Conservation (phyloP, 2,113 vertebrate species). For the Laterallus jamaicensis region DNA sequence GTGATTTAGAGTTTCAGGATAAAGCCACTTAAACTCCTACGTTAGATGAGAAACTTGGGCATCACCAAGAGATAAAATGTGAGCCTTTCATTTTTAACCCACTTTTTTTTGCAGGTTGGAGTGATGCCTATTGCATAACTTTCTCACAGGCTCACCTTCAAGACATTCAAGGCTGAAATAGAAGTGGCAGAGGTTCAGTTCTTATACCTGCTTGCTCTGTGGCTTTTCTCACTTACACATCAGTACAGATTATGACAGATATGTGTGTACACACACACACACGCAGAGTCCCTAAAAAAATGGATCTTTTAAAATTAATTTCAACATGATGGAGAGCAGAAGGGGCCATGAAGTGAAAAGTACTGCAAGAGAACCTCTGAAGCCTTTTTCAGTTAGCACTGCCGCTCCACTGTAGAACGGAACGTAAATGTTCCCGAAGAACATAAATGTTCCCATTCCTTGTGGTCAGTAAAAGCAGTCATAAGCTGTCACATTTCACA, state of each 20-base stretch:
- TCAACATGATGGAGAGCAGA: not conserved
- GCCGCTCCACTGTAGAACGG: not conserved
- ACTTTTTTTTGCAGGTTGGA: not conserved
- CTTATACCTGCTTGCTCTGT: not conserved
- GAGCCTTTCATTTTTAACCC: not conserved
- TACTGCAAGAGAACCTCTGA: not conserved
- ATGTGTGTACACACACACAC: not conserved
- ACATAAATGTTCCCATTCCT: no score
- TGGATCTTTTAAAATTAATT: not conserved
- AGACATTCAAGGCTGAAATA: not conserved
- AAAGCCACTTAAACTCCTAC: not conserved
- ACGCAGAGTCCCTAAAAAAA: not conserved
- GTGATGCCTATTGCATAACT: not conserved
- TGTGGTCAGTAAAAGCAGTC: not conserved
- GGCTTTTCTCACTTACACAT: not conserved
- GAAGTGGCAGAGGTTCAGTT: not conserved
- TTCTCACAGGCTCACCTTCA: not conserved
- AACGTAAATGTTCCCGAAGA: not conserved
- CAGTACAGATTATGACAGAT: not conserved
- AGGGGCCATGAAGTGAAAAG: not conserved
- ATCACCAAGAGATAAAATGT: not conserved
- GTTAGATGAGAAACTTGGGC: not conserved
- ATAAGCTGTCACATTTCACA: not conserved
- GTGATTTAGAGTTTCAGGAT: not conserved
- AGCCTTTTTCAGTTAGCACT: not conserved